A percentile compares a stretch with the other conserved stretches of the same genome.
Conservation (phyloP, 2,113 vertebrate species). For the Amazona guildingii region DNA sequence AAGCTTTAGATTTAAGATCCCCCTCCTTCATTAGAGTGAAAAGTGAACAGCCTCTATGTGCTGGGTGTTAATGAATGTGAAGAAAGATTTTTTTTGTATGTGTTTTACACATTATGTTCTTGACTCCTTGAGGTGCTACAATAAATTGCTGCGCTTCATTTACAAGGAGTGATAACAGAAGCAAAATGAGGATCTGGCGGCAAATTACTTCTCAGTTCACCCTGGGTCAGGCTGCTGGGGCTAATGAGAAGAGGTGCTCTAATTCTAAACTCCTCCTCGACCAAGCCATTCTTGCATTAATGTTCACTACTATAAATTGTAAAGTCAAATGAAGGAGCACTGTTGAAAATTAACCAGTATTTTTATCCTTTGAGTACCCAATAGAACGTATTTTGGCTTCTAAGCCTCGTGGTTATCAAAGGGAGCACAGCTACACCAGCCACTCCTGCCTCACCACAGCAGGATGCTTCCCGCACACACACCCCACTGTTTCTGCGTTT, state of each 20-base stretch:
- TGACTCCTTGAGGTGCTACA: conserved; percentile 91
- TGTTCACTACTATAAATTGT: conserved; percentile 83
- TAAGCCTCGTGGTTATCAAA: conserved; percentile 72
- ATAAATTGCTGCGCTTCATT: conserved; percentile 85
- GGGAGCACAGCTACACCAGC: conserved; percentile 40
- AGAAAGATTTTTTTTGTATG: conserved; percentile 86
- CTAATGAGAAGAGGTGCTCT: conserved; percentile 87
- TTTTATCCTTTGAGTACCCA: conserved; percentile 80
- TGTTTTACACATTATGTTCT: conserved; percentile 92
- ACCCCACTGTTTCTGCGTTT: neutral
- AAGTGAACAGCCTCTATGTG: conserved; percentile 80
- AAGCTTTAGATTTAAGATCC: conserved; percentile 83
- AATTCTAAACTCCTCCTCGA: conserved; percentile 86
- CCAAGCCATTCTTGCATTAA: conserved; percentile 82
- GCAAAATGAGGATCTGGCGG: conserved; percentile 83
- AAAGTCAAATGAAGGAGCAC: conserved; percentile 87
- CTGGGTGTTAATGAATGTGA: conserved; percentile 89
- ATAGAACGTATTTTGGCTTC: conserved; percentile 81
- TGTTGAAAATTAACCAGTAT: conserved; percentile 85
- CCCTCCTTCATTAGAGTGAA: conserved; percentile 81
- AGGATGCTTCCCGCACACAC: neutral
- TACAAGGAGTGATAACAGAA: conserved; percentile 83
- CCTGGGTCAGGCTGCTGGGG: conserved; percentile 82
- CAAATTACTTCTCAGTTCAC: conserved; percentile 85
- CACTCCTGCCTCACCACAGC: conserved; percentile 18